Conservation (phyloP, 1,140 invertebrate genomes). For the Cepaea nemoralis region DNA sequence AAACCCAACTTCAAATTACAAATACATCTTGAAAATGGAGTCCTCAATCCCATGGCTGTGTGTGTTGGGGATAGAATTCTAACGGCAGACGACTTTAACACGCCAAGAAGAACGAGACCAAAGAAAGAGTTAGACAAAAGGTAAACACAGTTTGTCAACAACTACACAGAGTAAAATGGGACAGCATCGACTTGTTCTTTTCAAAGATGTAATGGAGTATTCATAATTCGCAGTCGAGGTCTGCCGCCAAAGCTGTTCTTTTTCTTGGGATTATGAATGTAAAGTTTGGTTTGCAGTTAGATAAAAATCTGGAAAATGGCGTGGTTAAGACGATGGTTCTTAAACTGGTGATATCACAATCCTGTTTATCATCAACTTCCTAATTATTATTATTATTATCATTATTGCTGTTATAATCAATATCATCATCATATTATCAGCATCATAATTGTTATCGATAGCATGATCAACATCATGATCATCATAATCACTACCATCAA, state of each 20-base stretch:
- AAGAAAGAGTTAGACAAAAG: neutral
- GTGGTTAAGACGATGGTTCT: too few species aligned
- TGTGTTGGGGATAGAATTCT: neutral
- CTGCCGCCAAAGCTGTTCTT: neutral
- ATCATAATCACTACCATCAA: too few species aligned
- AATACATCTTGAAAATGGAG: neutral
- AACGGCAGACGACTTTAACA: neutral
- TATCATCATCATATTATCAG: too few species aligned
- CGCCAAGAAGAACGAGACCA: too few species aligned
- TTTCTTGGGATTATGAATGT: neutral
- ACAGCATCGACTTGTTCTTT: neutral
- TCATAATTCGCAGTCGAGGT: neutral
- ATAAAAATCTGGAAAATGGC: too few species aligned
- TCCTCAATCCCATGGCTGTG: neutral
- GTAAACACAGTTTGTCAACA: neutral
- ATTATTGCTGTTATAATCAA: too few species aligned
- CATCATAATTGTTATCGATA: too few species aligned
- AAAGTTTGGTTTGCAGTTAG: too few species aligned
- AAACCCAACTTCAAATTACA: neutral
- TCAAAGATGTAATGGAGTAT: neutral
- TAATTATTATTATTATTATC: too few species aligned
- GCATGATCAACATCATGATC: too few species aligned
- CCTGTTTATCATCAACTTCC: too few species aligned
- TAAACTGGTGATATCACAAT: too few species aligned
- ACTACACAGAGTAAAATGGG: neutral